Evolutionary conservation across 1,140 invertebrate species (phyloP).

Genomic region (Bombus soroeensis): DNA sequence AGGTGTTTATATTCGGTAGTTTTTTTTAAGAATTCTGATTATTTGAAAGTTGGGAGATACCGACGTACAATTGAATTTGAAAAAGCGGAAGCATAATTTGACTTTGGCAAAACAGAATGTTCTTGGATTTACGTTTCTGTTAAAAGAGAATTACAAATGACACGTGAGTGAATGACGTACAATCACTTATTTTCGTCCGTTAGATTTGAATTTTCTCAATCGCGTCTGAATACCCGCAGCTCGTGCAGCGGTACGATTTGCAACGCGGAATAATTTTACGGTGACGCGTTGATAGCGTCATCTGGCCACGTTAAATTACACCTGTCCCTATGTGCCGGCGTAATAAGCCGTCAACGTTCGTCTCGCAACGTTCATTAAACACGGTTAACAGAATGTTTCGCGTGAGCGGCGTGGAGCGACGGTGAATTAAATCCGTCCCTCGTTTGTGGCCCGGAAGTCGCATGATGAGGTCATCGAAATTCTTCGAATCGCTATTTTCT

Average conservation of each 20-base stretch:
- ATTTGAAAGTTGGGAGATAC: neutral
- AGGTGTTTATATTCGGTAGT: neutral
- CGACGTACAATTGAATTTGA: no score
- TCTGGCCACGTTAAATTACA: conserved; percentile 11
- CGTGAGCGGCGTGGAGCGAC: neutral
- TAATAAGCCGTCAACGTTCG: conserved; percentile 39
- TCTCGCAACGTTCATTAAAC: conserved; percentile 29
- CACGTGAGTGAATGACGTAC: neutral
- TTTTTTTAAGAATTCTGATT: neutral
- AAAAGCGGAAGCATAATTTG: no score
- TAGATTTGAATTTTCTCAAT: neutral
- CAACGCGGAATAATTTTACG: conserved; percentile 23
- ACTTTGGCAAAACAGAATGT: neutral
- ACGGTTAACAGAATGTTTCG: conserved; percentile 24
- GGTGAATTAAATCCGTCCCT: conserved; percentile 24
- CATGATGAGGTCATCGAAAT: neutral
- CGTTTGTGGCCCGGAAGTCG: neutral
- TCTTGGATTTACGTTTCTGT: neutral
- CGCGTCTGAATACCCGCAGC: neutral
- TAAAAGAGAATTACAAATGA: neutral
- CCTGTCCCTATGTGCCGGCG: neutral
- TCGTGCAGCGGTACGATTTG: neutral
- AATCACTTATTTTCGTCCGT: neutral
- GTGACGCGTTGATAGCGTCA: conserved; percentile 1
- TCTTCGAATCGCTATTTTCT: neutral